Evolutionary conservation across 2,113 vertebrate genomes (phyloP), one percentile per base, ranked within the genome.

Genomic region (Microcebus lehilahytsara): DNA sequence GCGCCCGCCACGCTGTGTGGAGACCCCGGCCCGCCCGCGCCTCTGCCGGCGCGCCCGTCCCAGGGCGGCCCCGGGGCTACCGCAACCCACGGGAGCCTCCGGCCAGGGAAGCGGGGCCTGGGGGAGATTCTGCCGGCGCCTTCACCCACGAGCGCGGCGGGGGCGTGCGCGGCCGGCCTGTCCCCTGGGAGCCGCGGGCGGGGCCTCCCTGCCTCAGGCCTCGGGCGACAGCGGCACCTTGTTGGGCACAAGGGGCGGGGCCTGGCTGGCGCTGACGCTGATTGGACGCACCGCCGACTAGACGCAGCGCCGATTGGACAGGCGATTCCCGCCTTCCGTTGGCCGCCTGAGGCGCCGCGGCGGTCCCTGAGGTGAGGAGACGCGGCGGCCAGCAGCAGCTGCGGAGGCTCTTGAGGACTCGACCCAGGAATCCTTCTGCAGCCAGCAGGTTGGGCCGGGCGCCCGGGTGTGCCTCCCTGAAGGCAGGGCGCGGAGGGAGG

Each of bases 321-420:
- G 13, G 13, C 4, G 3, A 58, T 85, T 96, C 96, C 90, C 90
- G 71, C 96, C 66, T 46, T 60, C 62, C 8, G 30, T 2, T 12
- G 7, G 30, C 42, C 0, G 0, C 13, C 13, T 7, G 53, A 84
- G 19, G 14, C 1, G 17, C 9, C 0, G 6, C 10, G 3, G 32
- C 27, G 0, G 46, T 2, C 0, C 6, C 42, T 25, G 79, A 91
- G 75, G 69, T 7, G 25, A 8, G 0, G 27, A 10, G 34, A 32
- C 6, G 0, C 34, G 40, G 42, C 32, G 49, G 27, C 1, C 0
- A 12, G n/a, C 1, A 2, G 51, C 6, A 0, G 37, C 5, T 0
- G 46, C 0, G 11, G 40, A 4, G 11, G 32, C 12, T 25, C 23
- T 58, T 7, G 56, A 56, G 53, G 5, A 2, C 37, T 2, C 0